phyloP scores from a whole-genome alignment of 2,113 vertebrate species.

The Genyomyrus donnyi region DNA sequence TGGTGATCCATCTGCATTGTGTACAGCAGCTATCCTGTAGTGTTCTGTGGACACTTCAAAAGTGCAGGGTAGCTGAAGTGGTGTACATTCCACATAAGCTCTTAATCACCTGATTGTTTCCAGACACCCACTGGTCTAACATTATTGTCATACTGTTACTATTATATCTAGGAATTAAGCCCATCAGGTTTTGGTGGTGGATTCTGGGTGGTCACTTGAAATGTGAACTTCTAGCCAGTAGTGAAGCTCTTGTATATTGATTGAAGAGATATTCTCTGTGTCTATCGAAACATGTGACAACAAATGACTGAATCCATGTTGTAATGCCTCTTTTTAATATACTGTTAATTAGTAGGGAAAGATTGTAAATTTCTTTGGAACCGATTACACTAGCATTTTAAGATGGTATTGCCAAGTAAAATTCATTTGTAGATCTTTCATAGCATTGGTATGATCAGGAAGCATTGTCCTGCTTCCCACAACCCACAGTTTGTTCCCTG shows the following conservation, averaged over 20 bases:
- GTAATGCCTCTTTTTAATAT: not conserved
- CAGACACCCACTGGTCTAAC: not conserved
- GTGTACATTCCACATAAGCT: not conserved
- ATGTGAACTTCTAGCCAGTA: not conserved
- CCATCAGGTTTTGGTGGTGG: not conserved
- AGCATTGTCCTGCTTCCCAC: not conserved
- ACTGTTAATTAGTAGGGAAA: not conserved
- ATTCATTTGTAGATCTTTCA: not conserved
- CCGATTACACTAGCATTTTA: not conserved
- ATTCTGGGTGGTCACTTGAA: not conserved
- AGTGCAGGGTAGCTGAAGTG: not conserved
- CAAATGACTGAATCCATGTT: not conserved
- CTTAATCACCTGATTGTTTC: constrained; percentile 1
- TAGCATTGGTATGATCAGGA: not conserved
- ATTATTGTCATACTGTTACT: not conserved
- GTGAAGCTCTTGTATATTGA: not conserved
- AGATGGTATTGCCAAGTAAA: not conserved
- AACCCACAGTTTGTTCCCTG: not conserved
- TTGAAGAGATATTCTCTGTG: not conserved
- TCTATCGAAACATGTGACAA: not conserved
- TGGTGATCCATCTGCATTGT: constrained; percentile 2
- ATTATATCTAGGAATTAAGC: not conserved
- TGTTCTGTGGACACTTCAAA: not conserved
- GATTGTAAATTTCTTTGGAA: not conserved
- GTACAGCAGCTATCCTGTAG: not conserved